Evolutionary conservation across 2,888 invertebrate genomes (phyloP).

Genomic region (Diarsia rubi): DNA sequence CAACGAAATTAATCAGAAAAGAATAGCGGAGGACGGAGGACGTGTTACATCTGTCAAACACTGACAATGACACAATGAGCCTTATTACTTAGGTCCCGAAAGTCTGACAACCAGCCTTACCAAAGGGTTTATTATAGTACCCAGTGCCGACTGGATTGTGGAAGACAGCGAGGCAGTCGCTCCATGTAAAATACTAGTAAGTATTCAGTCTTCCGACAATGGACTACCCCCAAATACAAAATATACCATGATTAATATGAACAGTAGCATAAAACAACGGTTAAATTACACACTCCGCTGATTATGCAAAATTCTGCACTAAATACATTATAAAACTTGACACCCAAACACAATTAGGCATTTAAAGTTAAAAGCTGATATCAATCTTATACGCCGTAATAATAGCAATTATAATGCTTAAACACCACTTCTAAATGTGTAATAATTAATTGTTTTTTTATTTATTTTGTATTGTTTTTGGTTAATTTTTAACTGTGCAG

Average conservation of each 20-base stretch:
- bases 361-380: constrained; percentile 72
- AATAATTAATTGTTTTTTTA: constrained; percentile 50
- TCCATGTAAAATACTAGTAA: no score
- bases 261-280: constrained; percentile 26
- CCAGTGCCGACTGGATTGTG: no score
- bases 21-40: no score
- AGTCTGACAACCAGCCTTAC: no score
- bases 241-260: background rate
- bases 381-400: constrained; percentile 72
- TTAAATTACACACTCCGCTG: constrained; percentile 72
- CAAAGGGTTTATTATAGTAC: no score
- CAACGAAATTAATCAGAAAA: no score
- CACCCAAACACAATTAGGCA: constrained; percentile 72
- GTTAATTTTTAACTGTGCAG: constrained; percentile 7
- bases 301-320: constrained; percentile 75
- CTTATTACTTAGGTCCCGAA: no score
- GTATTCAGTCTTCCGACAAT: background rate
- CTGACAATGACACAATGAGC: no score
- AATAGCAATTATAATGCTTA: constrained; percentile 71
- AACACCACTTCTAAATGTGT: constrained; percentile 43
- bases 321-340: constrained; percentile 66
- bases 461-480: constrained; percentile 44
- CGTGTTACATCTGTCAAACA: no score
- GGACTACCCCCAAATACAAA: background rate
- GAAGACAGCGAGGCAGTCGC: no score